Percentiles rank a stretch among this genome's conserved stretches.
Conservation (phyloP, 2,113 vertebrate genomes). For the Poicephalus gulielmi region DNA sequence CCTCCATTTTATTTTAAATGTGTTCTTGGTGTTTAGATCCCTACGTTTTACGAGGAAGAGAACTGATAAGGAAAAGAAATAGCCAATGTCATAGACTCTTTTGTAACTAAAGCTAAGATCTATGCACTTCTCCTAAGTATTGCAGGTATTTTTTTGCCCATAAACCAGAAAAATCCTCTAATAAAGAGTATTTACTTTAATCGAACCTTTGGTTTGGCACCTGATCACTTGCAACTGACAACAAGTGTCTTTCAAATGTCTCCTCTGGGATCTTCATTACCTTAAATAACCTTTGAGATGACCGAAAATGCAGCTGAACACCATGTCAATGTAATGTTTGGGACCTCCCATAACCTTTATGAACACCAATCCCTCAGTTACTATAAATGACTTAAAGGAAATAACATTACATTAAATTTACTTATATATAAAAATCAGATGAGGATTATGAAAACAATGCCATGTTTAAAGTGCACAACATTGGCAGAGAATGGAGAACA, state of each 20-base stretch:
- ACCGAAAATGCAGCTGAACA: not conserved
- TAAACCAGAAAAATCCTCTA: not conserved
- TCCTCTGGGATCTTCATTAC: not conserved
- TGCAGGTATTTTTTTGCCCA: not conserved
- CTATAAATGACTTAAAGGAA: not conserved
- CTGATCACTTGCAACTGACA: not conserved
- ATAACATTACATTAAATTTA: not conserved
- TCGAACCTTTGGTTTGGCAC: not conserved
- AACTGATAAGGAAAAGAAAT: not conserved
- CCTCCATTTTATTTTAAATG: not conserved
- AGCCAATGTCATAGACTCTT: not conserved
- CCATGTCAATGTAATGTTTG: not conserved
- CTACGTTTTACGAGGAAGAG: not conserved
- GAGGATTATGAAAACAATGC: not conserved
- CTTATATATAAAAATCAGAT: not conserved
- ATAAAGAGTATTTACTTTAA: not conserved
- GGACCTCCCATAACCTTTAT: not conserved
- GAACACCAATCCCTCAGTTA: not conserved
- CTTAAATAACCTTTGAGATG: not conserved
- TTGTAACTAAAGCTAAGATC: not conserved
- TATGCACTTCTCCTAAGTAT: not conserved
- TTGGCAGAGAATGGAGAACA: not conserved
- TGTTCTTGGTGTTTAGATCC: not conserved
- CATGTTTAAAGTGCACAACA: not conserved
- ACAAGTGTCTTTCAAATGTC: not conserved